These are phyloP conservation scores for Arctia plantaginis DNA, from an alignment of 2,888 invertebrate species.

Conservation along the genomic window DNA sequence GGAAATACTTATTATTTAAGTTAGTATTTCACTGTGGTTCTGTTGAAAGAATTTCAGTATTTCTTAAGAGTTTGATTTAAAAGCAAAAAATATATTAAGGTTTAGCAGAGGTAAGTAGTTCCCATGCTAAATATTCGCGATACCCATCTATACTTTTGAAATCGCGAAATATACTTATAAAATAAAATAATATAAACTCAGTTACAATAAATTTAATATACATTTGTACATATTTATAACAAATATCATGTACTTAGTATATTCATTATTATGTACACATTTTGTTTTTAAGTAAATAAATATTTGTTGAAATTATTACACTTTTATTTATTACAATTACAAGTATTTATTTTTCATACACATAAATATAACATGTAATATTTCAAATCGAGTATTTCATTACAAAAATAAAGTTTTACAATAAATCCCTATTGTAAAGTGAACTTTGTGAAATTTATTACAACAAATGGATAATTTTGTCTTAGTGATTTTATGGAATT, in stretches of 20 bases:
- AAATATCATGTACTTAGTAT: slow-evolving; percentile 77
- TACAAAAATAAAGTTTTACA: slow-evolving; percentile 46
- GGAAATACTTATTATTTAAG: neutral
- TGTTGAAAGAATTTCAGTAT: neutral
- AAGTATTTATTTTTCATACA: slow-evolving; percentile 43
- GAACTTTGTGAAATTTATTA: slow-evolving; percentile 47
- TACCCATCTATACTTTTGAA: too few relatives aligned
- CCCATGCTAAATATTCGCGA: neutral
- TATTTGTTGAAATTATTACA: slow-evolving; percentile 76
- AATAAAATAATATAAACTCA: slow-evolving; percentile 49
- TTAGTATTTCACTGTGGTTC: neutral
- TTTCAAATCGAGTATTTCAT: slow-evolving; percentile 68
- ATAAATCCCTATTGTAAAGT: slow-evolving; percentile 67
- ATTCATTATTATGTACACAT: slow-evolving; percentile 78
- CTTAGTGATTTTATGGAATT: slow-evolving; percentile 28
- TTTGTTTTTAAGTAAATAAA: slow-evolving; percentile 77
- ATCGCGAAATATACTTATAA: slow-evolving; percentile 23
- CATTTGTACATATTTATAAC: slow-evolving; percentile 82
- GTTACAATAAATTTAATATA: slow-evolving; percentile 76
- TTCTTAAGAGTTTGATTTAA: neutral
- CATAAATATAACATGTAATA: slow-evolving; percentile 49
- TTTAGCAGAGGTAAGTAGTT: neutral
- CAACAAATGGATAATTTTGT: slow-evolving; percentile 19
- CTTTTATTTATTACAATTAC: slow-evolving; percentile 59
- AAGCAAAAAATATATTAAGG: too few relatives aligned